A percentile compares a stretch with the other conserved stretches of the same genome.
Conservation (phyloP, 2,113 vertebrate genomes). For the Rissa tridactyla region DNA sequence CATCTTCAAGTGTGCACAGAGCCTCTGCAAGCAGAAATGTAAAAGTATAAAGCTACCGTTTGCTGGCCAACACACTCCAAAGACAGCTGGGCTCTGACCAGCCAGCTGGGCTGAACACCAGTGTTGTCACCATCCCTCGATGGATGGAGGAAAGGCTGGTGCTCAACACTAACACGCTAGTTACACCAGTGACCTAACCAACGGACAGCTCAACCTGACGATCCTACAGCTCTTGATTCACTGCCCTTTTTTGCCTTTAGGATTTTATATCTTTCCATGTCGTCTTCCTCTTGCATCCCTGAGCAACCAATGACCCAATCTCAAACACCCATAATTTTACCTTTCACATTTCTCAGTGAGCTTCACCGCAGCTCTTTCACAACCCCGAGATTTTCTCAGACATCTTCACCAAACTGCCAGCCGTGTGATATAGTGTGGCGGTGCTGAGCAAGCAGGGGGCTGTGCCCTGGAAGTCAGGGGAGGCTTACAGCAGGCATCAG, state of each 20-base stretch:
- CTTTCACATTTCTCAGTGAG: neutral
- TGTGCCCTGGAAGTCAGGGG: neutral
- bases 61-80: neutral
- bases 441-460: neutral
- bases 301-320: neutral
- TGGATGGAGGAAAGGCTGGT: neutral
- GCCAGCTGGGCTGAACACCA: neutral
- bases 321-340: neutral
- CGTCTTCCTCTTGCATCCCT: neutral
- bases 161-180: fast-evolving
- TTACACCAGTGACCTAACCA: neutral
- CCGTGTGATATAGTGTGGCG: neutral
- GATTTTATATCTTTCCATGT: neutral
- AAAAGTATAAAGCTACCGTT: neutral
- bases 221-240: neutral
- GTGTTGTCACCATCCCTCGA: neutral
- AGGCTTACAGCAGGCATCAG: neutral
- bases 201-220: fast-evolving
- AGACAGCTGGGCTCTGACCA: neutral
- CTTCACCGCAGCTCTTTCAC: neutral
- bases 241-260: neutral
- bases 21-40: neutral
- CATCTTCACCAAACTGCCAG: neutral
- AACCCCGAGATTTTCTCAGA: neutral
- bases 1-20: neutral